Percentiles rank a stretch among this genome's conserved stretches.
phyloP scores from a whole-genome alignment of 2,113 vertebrate species.

The Amia ocellicauda region DNA sequence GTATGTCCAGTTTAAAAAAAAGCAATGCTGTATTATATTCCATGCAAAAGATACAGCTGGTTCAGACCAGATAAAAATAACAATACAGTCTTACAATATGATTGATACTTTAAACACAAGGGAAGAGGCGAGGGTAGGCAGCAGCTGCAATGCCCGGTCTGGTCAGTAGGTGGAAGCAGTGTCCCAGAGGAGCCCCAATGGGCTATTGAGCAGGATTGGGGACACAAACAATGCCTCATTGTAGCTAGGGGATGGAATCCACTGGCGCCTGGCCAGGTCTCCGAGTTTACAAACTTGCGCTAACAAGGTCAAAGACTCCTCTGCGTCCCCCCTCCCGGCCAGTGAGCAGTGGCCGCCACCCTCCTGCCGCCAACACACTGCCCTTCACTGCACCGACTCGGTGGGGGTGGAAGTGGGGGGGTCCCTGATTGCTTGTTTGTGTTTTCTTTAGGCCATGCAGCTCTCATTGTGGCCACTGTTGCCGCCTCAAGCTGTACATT shows the following conservation, averaged over 20 bases:
- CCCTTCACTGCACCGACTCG: not conserved
- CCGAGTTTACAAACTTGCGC: conserved; percentile 44
- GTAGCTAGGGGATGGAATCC: conserved; percentile 55
- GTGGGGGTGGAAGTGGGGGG: not conserved
- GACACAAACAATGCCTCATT: conserved; percentile 61
- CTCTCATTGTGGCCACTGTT: too few species aligned
- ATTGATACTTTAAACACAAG: too few species aligned
- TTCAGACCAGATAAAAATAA: too few species aligned
- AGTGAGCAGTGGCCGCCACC: conserved; percentile 18
- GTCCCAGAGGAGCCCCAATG: conserved; percentile 5
- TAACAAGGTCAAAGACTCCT: conserved; percentile 38
- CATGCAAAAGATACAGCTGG: too few species aligned
- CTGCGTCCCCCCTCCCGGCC: conserved; percentile 13
- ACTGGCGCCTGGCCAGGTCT: conserved; percentile 40
- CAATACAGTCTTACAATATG: too few species aligned
- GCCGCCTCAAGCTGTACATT: too few species aligned
- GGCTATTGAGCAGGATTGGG: conserved; percentile 48
- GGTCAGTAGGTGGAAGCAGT: conserved; percentile 36
- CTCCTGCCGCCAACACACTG: conserved; percentile 10
- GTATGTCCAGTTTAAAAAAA: too few species aligned
- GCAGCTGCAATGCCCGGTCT: conserved; percentile 8
- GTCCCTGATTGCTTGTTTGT: conserved; percentile 18
- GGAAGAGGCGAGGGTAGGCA: not conserved
- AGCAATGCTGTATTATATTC: too few species aligned
- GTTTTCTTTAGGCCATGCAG: conserved; percentile 5